Evolutionary conservation across 2,113 vertebrate genomes (phyloP).

Genomic region (Larimichthys crocea): DNA sequence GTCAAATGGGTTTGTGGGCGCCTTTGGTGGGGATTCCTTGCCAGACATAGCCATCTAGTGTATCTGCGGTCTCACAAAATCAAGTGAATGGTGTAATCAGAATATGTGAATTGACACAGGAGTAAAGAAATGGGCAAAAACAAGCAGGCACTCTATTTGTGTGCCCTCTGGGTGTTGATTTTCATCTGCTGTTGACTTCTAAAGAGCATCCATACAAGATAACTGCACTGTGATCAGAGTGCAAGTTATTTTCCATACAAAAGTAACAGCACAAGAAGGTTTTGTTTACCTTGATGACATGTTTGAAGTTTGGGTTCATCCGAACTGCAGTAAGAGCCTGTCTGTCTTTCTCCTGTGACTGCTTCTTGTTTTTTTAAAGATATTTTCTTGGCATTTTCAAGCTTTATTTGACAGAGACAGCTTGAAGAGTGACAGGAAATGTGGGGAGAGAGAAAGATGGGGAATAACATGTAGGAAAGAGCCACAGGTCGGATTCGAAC

Average conservation of each 20-base stretch:
- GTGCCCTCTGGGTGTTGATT: background rate
- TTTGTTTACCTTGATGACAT: background rate
- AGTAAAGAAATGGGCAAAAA: background rate
- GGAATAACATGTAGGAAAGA: no score
- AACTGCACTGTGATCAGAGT: background rate
- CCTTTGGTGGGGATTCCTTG: background rate
- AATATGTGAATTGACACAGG: background rate
- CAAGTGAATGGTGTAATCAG: background rate
- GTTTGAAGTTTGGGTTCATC: background rate
- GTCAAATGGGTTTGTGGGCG: background rate
- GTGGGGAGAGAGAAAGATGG: no score
- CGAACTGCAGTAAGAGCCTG: background rate
- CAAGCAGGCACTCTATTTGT: background rate
- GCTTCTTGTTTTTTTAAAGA: background rate
- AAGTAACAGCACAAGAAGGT: no score
- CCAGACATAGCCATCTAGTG: background rate
- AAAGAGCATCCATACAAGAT: background rate
- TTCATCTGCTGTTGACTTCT: background rate
- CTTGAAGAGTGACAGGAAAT: no score
- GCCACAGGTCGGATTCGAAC: no score
- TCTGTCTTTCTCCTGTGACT: background rate
- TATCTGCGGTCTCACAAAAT: background rate
- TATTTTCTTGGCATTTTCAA: no score
- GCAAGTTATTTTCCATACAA: no score
- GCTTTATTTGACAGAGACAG: no score